Evolutionary conservation across 2,888 invertebrate genomes (phyloP), one percentile per base, ranked within the genome.

Genomic region (Imbricaverruca yamaguchii): DNA sequence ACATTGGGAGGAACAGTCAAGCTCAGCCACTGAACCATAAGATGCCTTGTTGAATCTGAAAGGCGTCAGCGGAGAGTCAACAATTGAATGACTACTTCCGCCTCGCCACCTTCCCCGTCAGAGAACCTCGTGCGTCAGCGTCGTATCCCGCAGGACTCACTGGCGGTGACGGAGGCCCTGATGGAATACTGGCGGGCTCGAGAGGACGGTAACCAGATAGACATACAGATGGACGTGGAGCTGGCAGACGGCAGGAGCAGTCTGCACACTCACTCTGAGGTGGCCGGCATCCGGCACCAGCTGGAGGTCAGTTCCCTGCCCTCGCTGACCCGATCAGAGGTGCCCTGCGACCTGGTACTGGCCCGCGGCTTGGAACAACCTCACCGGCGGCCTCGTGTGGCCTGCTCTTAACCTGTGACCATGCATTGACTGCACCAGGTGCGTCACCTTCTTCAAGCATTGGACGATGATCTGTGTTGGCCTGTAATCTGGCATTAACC

Each of bases 151-250:
- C 83, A 83, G 83, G 84, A 84, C 81, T 82, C 84, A 0, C 55
- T 83, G 59, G 83, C 82, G 57, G 84, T 83, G 39, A 83, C 83
- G 82, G 83, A 84, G 63, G 83, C 83, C 0, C 81, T 84, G 15
- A 56, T 82, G 55, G 95, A 95, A 85, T 96, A 95, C 87, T 95
- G 23, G 10, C 13, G 11, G 21, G 53, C 74, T 10, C 74, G 74
- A 0, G 53, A 74, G 12, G 74, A 11, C 8, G 55, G 55, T 3
- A 1, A 13, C 8, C 21, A 18, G 53, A 21, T 12, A 11, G 55
- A 55, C 74, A 55, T 74, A 8, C 74, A 74, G 55, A 53, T 74
- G 74, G 21, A 74, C 74, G 74, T 74, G 74, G 74, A 74, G 74
- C 15, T 15, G 21, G 53, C 21, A 7, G 74, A 10, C 55, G 74